phyloP scores from a whole-genome alignment of 2,797 vertebrate species.

The Sciurus vulgaris region DNA sequence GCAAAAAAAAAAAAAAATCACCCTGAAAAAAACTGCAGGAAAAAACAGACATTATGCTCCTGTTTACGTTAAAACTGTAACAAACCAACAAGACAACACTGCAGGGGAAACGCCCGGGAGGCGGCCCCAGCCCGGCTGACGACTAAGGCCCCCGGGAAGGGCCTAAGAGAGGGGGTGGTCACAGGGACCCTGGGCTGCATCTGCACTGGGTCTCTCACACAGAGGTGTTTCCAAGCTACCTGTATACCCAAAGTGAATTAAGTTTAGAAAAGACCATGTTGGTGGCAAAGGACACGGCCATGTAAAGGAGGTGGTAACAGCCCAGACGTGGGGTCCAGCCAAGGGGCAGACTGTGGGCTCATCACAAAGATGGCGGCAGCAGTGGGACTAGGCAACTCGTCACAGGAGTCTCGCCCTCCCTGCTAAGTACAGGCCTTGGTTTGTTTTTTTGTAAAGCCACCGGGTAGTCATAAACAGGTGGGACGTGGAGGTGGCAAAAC shows the following conservation, averaged over 20 bases:
- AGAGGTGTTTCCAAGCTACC: not conserved
- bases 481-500: accelerated
- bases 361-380: too few species aligned
- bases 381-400: not conserved
- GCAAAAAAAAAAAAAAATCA: constrained; percentile 19
- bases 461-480: not conserved
- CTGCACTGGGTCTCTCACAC: not conserved
- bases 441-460: too few species aligned
- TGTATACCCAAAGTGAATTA: not conserved
- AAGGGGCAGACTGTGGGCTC: too few species aligned
- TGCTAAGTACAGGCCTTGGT: not conserved
- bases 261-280: not conserved
- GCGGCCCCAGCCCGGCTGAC: not conserved
- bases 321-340: too few species aligned
- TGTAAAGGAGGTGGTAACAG: not conserved
- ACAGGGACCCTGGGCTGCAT: not conserved
- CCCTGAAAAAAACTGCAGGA: not conserved
- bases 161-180: not conserved
- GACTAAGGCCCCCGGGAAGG: not conserved
- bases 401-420: not conserved
- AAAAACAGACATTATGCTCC: not conserved
- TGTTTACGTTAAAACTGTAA: not conserved
- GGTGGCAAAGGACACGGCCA: not conserved
- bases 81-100: not conserved
- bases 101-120: not conserved